Evolutionary conservation across 2,888 invertebrate species (phyloP).

Genomic region (Erynnis tages): DNA sequence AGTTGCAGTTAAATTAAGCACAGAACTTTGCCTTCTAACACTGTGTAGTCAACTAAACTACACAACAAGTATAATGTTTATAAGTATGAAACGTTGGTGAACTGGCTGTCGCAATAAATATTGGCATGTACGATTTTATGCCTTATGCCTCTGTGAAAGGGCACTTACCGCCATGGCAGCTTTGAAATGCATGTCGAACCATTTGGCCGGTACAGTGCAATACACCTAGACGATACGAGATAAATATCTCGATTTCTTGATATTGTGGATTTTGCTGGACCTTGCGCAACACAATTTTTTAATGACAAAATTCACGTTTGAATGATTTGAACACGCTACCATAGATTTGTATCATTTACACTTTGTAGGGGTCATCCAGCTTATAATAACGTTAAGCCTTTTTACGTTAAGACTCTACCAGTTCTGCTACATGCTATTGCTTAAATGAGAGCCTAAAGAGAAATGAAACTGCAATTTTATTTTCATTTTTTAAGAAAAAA

Average conservation of each 20-base stretch:
- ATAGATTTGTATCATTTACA: not conserved
- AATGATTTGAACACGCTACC: constrained; percentile 12
- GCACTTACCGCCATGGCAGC: constrained; percentile 39
- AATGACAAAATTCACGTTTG: constrained; percentile 8
- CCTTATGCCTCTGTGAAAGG: constrained; percentile 38
- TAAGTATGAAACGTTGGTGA: constrained; percentile 70
- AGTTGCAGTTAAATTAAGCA: constrained; percentile 37
- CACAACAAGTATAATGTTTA: constrained; percentile 70
- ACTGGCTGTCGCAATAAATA: constrained; percentile 63
- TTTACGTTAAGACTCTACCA: too few species aligned
- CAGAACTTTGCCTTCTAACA: constrained; percentile 70
- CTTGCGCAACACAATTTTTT: constrained; percentile 3
- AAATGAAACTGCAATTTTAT: too few species aligned
- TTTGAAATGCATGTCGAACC: constrained; percentile 41
- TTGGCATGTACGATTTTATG: constrained; percentile 26
- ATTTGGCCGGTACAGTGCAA: constrained; percentile 43
- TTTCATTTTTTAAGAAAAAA: too few species aligned
- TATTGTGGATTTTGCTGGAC: constrained; percentile 9
- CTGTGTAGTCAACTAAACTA: constrained; percentile 67
- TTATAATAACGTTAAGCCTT: not conserved
- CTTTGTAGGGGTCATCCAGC: not conserved
- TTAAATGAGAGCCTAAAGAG: too few species aligned
- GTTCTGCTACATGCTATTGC: too few species aligned
- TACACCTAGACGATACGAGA: constrained; percentile 14
- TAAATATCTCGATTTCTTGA: constrained; percentile 24